Percentiles rank a stretch among this genome's conserved stretches.
Conservation (phyloP, 2,888 invertebrate genomes). For the Dynastes grantii region DNA sequence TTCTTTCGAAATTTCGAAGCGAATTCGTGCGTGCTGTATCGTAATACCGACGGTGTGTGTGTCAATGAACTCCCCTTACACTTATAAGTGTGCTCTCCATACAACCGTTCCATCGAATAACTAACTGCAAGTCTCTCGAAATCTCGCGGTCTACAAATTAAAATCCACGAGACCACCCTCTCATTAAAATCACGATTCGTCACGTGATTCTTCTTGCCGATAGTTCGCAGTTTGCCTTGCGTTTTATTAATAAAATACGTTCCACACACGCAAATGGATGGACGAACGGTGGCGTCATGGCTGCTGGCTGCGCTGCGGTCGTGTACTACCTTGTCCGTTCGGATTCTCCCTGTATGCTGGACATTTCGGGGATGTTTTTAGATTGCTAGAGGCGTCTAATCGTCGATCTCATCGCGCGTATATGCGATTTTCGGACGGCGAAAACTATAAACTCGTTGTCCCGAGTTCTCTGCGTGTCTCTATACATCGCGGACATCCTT, state of each 20-base stretch:
- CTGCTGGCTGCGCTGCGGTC: no score
- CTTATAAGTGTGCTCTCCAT: conserved; percentile 56
- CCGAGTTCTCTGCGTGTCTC: neutral
- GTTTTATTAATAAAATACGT: neutral
- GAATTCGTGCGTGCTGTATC: neutral
- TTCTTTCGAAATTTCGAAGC: conserved; percentile 38
- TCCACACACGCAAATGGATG: neutral
- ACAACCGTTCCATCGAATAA: neutral
- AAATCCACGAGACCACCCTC: conserved; percentile 72
- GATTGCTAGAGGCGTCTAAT: neutral
- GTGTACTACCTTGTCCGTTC: neutral
- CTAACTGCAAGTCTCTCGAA: conserved; percentile 15
- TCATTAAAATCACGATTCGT: conserved; percentile 80
- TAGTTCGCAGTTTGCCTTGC: neutral
- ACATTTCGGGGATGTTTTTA: conserved; percentile 5
- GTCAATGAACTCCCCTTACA: conserved; percentile 62
- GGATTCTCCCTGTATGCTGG: neutral
- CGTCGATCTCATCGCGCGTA: neutral
- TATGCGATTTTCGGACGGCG: neutral
- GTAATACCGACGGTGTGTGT: conserved; percentile 44
- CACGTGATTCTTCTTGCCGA: conserved; percentile 73
- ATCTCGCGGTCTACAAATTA: neutral
- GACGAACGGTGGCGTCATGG: conserved; percentile 62
- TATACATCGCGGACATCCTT: conserved; percentile 55
- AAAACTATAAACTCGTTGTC: neutral